Conservation (phyloP, 1,140 invertebrate species). For the Leptoteleia sp. region DNA sequence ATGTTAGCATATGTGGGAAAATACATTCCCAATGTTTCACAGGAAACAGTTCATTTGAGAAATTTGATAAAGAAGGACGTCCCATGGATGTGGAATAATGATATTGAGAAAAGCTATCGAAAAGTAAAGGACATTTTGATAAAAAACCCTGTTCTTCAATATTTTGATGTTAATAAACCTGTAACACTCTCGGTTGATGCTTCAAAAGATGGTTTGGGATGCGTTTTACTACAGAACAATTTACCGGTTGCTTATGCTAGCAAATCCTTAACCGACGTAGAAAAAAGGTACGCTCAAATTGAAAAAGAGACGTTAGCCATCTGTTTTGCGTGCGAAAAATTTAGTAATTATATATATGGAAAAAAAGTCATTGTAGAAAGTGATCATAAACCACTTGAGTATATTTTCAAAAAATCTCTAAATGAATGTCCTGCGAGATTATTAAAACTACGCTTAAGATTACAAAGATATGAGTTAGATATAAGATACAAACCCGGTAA, state of each 20-base stretch:
- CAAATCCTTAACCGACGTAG: conserved; percentile 55
- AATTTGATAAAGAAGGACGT: conserved; percentile 16
- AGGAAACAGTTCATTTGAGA: not conserved
- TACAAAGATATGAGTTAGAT: conserved; percentile 73
- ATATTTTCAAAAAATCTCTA: conserved; percentile 74
- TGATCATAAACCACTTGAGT: conserved; percentile 79
- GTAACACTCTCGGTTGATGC: conserved; percentile 74
- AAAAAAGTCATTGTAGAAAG: conserved; percentile 76
- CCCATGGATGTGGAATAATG: conserved; percentile 38
- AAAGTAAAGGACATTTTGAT: not conserved
- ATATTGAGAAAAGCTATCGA: not conserved
- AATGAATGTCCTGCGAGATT: conserved; percentile 72
- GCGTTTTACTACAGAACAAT: conserved; percentile 28
- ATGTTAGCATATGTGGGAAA: conserved; percentile 36
- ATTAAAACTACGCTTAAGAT: conserved; percentile 76
- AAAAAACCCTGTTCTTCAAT: not conserved
- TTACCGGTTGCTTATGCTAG: conserved; percentile 68
- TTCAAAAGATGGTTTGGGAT: conserved; percentile 73
- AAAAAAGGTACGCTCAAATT: conserved; percentile 75
- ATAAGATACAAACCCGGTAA: conserved; percentile 64
- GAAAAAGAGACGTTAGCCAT: conserved; percentile 81
- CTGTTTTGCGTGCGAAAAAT: conserved; percentile 76
- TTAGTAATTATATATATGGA: conserved; percentile 75
- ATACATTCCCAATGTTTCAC: conserved; percentile 30
- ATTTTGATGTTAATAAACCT: conserved; percentile 39